Conservation (phyloP, 2,888 invertebrate species). For the Troilus luridus region DNA sequence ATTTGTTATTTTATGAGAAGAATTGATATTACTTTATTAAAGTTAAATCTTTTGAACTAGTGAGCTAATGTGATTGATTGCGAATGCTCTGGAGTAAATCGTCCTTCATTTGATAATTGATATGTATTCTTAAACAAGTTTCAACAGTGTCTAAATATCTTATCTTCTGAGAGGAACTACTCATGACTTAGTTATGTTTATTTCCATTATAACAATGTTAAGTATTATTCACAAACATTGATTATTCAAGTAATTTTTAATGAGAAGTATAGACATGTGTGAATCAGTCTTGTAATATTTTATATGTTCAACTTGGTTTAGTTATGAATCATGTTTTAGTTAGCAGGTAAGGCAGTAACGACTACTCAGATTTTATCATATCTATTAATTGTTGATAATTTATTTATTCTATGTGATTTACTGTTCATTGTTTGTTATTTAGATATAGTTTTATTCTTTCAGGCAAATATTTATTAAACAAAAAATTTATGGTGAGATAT, state of each 20-base stretch:
- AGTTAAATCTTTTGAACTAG: background rate
- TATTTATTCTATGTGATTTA: background rate
- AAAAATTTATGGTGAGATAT: background rate
- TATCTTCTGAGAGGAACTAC: background rate
- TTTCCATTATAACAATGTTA: background rate
- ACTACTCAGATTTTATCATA: background rate
- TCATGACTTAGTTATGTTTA: background rate
- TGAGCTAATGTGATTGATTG: background rate
- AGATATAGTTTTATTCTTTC: background rate
- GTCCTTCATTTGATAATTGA: background rate
- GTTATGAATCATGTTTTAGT: background rate
- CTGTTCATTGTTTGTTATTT: background rate
- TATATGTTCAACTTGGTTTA: background rate
- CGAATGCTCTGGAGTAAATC: background rate
- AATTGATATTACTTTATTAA: background rate
- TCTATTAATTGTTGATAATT: background rate
- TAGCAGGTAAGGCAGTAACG: background rate
- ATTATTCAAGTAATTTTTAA: background rate
- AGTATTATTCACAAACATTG: background rate
- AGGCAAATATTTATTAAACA: background rate
- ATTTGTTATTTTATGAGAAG: background rate
- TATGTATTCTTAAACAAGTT: background rate
- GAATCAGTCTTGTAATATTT: background rate
- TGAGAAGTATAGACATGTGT: background rate
- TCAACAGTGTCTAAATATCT: background rate